These are phyloP conservation scores for Tridacna crocea DNA, from an alignment of 2,888 invertebrate genomes.

Conservation along the genomic window DNA sequence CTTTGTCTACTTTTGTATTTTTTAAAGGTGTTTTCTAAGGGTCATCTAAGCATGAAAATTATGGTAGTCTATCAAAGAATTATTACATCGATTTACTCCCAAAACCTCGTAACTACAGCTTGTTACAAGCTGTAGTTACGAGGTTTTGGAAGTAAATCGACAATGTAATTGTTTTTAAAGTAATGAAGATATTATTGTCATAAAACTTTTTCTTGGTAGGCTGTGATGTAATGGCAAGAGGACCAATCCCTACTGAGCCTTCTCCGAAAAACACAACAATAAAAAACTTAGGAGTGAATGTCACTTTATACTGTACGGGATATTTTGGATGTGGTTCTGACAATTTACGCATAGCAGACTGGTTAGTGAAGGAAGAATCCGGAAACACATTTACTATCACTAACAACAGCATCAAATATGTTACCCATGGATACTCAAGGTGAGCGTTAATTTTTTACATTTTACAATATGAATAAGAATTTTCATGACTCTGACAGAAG, in stretches of 20 bases:
- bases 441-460: not conserved
- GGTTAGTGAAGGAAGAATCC: not conserved
- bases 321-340: conserved; percentile 5
- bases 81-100: too few relatives aligned
- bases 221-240: conserved; percentile 10
- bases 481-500: not conserved
- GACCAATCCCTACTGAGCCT: conserved; percentile 3
- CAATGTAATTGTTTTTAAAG: too few relatives aligned
- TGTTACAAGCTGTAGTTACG: too few relatives aligned
- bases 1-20: not conserved
- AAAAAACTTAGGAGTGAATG: not conserved
- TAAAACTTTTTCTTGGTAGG: not conserved
- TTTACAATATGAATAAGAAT: not conserved
- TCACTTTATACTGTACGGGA: conserved; percentile 8
- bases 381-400: not conserved
- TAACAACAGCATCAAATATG: not conserved
- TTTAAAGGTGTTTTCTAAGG: not conserved
- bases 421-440: not conserved
- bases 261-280: not conserved
- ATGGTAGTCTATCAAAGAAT: too few relatives aligned
- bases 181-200: too few relatives aligned
- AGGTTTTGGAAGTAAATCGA: too few relatives aligned
- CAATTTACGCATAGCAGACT: not conserved
- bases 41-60: not conserved
- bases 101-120: too few relatives aligned